A percentile compares a stretch with the other conserved stretches of the same genome.
phyloP scores from a whole-genome alignment of 2,113 vertebrate species.

The Geococcyx californianus region DNA sequence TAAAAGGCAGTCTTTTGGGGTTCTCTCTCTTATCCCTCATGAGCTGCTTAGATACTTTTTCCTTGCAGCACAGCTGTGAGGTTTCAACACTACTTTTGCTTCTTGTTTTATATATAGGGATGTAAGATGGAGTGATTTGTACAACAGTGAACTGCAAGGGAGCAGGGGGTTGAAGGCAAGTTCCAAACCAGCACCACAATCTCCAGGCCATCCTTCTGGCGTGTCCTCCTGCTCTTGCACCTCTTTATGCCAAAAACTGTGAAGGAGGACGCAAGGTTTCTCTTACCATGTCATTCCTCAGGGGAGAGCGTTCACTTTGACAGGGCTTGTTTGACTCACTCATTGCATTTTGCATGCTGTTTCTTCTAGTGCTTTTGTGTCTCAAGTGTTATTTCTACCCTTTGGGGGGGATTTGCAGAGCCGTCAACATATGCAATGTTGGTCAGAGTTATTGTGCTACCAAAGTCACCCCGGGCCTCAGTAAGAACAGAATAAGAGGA shows the following conservation, averaged over 20 bases:
- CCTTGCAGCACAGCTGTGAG: neutral
- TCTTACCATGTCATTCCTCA: neutral
- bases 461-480: neutral
- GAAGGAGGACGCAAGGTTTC: neutral
- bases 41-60: neutral
- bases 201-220: neutral
- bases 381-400: neutral
- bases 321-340: neutral
- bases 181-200: neutral
- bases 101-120: neutral
- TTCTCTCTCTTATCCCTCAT: neutral
- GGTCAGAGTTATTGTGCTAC: neutral
- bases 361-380: neutral
- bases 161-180: neutral
- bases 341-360: neutral
- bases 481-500: neutral
- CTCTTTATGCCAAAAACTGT: neutral
- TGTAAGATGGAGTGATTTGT: neutral
- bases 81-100: neutral
- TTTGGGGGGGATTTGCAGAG: neutral
- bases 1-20: neutral
- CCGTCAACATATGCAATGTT: neutral
- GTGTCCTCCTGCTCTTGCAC: neutral
- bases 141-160: neutral
- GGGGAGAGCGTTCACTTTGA: neutral